Percentiles rank a stretch among this genome's conserved stretches.
These are phyloP conservation scores for Delphinus delphis DNA, from an alignment of 2,113 vertebrate species.

Conservation along the genomic window DNA sequence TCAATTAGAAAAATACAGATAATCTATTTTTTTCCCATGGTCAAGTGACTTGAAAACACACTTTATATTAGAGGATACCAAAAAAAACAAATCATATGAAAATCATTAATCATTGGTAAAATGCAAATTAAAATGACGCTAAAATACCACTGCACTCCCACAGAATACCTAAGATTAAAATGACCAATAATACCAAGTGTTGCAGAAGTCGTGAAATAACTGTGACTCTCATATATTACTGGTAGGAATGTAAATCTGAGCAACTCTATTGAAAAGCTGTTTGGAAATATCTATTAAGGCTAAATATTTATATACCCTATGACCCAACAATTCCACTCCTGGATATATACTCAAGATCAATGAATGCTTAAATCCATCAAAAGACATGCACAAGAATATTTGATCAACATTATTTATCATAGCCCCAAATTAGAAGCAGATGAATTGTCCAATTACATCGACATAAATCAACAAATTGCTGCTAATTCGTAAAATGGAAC, in stretches of 20 bases:
- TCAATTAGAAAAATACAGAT: neutral
- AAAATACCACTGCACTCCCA: neutral
- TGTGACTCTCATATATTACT: neutral
- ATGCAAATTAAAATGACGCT: neutral
- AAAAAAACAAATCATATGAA: neutral
- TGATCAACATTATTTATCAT: neutral
- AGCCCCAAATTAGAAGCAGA: neutral
- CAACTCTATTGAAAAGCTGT: neutral
- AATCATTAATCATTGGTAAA: neutral
- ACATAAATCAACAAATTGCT: neutral
- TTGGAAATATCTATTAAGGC: neutral
- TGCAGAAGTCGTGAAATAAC: neutral
- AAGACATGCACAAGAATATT: neutral
- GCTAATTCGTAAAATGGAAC: neutral
- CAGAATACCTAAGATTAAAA: neutral
- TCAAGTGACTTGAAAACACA: neutral
- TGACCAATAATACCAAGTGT: neutral
- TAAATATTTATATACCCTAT: neutral
- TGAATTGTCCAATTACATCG: neutral
- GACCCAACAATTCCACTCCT: neutral
- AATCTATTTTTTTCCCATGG: neutral
- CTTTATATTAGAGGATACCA: neutral
- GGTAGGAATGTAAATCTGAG: neutral
- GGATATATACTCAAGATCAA: neutral
- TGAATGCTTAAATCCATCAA: neutral